These are phyloP conservation scores for Apis florea DNA, from an alignment of 1,140 invertebrate species.

Conservation along the genomic window DNA sequence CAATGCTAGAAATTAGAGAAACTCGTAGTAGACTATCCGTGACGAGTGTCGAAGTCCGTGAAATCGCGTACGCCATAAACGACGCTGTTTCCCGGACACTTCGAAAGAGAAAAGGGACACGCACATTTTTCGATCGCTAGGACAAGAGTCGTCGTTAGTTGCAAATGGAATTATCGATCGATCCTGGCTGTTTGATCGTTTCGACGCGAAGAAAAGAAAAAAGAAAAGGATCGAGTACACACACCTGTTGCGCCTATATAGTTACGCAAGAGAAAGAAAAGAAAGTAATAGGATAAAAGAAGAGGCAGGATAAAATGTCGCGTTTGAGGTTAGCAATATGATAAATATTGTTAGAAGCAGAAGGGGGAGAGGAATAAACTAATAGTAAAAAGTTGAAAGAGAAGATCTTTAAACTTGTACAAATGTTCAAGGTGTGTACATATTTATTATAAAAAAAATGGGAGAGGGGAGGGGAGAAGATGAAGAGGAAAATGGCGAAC, in stretches of 20 bases:
- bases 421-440: slow-evolving; percentile 46
- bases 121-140: not conserved
- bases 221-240: not conserved
- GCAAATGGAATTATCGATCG: slow-evolving; percentile 3
- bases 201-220: not conserved
- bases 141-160: slow-evolving; percentile 24
- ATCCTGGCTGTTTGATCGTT: slow-evolving; percentile 6
- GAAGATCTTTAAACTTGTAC: slow-evolving; percentile 36
- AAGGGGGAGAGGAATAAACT: not conserved
- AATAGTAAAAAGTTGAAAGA: not conserved
- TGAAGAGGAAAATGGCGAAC: not conserved
- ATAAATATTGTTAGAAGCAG: not conserved
- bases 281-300: too few species aligned
- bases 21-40: not conserved
- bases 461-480: not conserved
- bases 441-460: slow-evolving; percentile 39
- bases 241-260: slow-evolving; percentile 22
- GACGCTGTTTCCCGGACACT: not conserved
- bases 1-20: slow-evolving; percentile 69
- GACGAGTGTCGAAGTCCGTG: not conserved
- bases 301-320: not conserved
- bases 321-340: slow-evolving; percentile 3
- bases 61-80: not conserved
- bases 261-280: not conserved
- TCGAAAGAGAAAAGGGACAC: not conserved